Evolutionary conservation across 2,113 vertebrate genomes (phyloP).

Genomic region (Casuarius casuarius): DNA sequence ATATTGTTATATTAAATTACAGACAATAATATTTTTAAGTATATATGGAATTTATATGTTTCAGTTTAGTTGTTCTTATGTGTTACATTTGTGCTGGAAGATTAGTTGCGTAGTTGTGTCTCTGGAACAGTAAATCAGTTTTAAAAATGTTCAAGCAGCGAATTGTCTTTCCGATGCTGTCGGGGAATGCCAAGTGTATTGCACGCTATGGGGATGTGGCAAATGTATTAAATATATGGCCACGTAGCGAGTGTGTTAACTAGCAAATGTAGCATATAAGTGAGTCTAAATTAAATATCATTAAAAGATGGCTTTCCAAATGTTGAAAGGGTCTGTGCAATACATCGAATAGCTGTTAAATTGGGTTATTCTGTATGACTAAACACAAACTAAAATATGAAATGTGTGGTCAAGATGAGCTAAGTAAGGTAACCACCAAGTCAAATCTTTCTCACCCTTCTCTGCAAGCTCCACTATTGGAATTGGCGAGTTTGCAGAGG

Average conservation of each 20-base stretch:
- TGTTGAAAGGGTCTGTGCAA: not conserved
- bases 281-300: conserved; percentile 56
- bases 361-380: not conserved
- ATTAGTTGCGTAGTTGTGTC: conserved; percentile 71
- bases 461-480: rapidly evolving
- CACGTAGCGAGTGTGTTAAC: not conserved
- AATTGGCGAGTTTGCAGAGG: not conserved
- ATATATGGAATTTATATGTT: conserved; percentile 78
- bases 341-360: not conserved
- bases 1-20: conserved; percentile 83
- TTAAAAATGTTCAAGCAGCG: conserved; percentile 44
- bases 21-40: conserved; percentile 83
- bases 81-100: conserved; percentile 73
- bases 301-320: conserved; percentile 46
- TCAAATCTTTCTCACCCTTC: not conserved
- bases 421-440: not conserved
- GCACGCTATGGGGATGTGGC: not conserved
- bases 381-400: not conserved
- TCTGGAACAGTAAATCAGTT: conserved; percentile 68
- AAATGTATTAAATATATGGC: not conserved
- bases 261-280: conserved; percentile 36
- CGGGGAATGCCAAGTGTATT: not conserved
- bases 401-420: not conserved
- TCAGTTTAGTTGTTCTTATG: conserved; percentile 75
- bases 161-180: conserved; percentile 60